Evolutionary conservation across 2,888 invertebrate species (phyloP).

Genomic region (Machimus atricapillus): DNA sequence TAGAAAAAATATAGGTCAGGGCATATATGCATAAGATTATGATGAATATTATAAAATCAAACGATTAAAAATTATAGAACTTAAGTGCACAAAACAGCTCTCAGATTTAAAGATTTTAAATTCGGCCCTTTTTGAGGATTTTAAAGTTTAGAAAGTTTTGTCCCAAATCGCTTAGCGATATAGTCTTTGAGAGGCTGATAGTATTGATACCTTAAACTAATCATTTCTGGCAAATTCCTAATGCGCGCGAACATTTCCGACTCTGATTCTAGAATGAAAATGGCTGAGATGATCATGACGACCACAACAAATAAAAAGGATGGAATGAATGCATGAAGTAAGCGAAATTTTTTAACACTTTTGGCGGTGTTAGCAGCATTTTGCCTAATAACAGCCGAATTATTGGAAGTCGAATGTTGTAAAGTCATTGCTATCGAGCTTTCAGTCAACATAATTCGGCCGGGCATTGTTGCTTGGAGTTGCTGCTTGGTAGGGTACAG

Average conservation of each 20-base stretch:
- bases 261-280: conserved; percentile 81
- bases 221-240: conserved; percentile 79
- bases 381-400: conserved; percentile 43
- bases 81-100: not conserved
- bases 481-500: conserved; percentile 53
- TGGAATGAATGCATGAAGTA: conserved; percentile 77
- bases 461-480: conserved; percentile 35
- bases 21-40: not conserved
- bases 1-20: not conserved
- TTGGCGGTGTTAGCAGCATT: conserved; percentile 57
- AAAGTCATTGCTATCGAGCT: conserved; percentile 25
- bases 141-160: conserved; percentile 36
- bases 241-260: conserved; percentile 73
- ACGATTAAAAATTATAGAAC: not conserved
- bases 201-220: conserved; percentile 77
- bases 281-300: conserved; percentile 71
- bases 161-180: conserved; percentile 56
- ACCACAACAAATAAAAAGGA: conserved; percentile 78
- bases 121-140: not conserved
- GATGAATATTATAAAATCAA: not conserved
- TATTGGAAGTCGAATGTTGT: conserved; percentile 50
- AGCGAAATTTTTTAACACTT: conserved; percentile 66
- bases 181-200: conserved; percentile 85
- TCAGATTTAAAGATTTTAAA: not conserved
- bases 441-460: conserved; percentile 41